These are phyloP conservation scores for Potorous gilbertii DNA, from an alignment of 2,797 vertebrate genomes.

Conservation along the genomic window DNA sequence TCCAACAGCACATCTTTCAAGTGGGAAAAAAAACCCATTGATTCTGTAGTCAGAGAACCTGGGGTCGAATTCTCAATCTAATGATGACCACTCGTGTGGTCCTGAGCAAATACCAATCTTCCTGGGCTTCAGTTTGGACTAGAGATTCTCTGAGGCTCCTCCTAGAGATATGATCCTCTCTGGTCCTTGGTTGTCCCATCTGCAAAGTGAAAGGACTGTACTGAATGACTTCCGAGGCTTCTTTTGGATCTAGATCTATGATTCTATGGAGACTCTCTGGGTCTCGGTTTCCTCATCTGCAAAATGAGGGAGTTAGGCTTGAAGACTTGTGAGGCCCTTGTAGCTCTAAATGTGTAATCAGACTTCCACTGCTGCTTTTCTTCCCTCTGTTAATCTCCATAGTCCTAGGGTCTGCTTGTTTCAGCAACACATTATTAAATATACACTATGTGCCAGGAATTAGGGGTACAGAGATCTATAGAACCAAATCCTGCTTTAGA, in stretches of 20 bases:
- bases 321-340: neutral
- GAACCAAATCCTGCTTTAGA: neutral
- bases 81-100: neutral
- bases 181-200: neutral
- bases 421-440: neutral
- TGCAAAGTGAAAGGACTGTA: neutral
- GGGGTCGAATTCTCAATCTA: neutral
- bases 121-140: neutral
- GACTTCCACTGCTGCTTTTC: neutral
- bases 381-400: neutral
- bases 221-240: neutral
- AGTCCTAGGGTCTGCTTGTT: neutral
- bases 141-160: too few relatives aligned
- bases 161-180: conserved; percentile 5
- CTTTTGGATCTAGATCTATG: neutral
- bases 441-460: neutral
- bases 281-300: neutral
- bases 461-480: neutral
- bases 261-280: neutral
- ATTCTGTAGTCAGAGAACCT: neutral
- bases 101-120: neutral
- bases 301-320: neutral
- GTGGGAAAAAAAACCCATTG: too few relatives aligned
- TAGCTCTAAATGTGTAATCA: neutral
- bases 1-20: neutral